These are phyloP conservation scores for Pediacus dermestoides DNA, from an alignment of 2,888 invertebrate species.

Conservation along the genomic window DNA sequence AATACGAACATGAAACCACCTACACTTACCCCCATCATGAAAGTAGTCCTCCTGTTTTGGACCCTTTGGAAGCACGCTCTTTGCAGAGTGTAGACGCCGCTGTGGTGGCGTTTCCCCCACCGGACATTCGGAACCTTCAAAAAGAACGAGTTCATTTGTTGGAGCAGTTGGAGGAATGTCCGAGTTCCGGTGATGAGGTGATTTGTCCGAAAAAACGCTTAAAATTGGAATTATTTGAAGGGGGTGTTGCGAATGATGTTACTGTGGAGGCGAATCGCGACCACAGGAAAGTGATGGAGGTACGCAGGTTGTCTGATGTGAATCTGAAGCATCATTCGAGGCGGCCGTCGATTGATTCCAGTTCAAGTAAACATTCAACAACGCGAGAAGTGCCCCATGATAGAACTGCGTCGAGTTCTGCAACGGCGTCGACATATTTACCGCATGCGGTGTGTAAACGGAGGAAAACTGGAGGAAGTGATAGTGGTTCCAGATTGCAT, in stretches of 20 bases:
- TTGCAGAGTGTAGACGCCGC: conserved; percentile 24
- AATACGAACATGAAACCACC: conserved; percentile 48
- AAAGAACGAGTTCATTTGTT: conserved; percentile 67
- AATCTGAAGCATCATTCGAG: conserved; percentile 48
- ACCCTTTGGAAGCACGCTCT: conserved; percentile 35
- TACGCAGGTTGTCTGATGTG: conserved; percentile 53
- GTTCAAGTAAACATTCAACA: conserved; percentile 38
- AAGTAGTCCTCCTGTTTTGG: conserved; percentile 49
- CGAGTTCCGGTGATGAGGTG: conserved; percentile 66
- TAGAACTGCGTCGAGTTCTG: too few relatives aligned
- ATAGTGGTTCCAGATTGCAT: conserved; percentile 40
- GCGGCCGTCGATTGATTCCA: conserved; percentile 54
- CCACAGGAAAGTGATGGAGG: conserved; percentile 52
- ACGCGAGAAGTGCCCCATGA: conserved; percentile 30
- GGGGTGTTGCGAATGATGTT: conserved; percentile 40
- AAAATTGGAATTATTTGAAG: conserved; percentile 56
- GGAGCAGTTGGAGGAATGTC: conserved; percentile 68
- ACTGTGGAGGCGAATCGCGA: conserved; percentile 49
- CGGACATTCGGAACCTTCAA: conserved; percentile 63
- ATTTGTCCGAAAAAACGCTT: conserved; percentile 64
- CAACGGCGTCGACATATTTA: too few relatives aligned
- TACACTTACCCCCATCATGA: conserved; percentile 45
- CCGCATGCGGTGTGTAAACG: conserved; percentile 55
- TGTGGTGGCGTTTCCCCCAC: conserved; percentile 42
- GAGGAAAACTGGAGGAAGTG: conserved; percentile 52